A percentile compares a stretch with the other conserved stretches of the same genome.
Conservation (phyloP, 2,113 vertebrate genomes). For the Pseudorhombus dupliciocellatus region DNA sequence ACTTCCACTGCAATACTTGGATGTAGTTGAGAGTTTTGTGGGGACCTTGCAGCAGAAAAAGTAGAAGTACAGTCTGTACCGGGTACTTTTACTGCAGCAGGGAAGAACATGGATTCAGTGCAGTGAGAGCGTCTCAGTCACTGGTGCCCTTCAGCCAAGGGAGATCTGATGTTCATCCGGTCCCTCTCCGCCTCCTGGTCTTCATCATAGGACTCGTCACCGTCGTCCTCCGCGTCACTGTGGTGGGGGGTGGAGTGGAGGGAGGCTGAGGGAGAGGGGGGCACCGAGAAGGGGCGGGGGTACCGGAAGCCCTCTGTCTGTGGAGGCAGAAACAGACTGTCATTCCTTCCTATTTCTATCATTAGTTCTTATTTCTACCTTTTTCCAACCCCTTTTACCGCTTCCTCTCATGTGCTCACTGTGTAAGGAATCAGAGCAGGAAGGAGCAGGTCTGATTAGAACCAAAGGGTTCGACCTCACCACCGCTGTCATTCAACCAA, state of each 20-base stretch:
- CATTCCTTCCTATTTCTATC: too few species aligned
- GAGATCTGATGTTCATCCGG: slow-evolving; percentile 90
- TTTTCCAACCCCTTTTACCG: too few species aligned
- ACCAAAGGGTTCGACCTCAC: not conserved
- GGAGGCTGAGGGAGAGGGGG: slow-evolving; percentile 92
- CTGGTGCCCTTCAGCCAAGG: too few species aligned
- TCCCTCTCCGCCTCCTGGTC: slow-evolving; percentile 93
- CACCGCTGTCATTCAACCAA: slow-evolving; percentile 59
- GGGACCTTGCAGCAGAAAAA: not conserved
- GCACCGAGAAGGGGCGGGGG: slow-evolving; percentile 90
- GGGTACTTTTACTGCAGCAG: not conserved
- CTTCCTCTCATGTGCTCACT: too few species aligned
- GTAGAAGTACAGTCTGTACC: not conserved
- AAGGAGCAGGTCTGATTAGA: not conserved
- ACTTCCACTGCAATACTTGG: not conserved
- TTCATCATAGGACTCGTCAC: slow-evolving; percentile 89
- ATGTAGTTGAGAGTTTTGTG: not conserved
- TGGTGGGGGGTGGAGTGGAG: slow-evolving; percentile 90
- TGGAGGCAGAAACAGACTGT: slow-evolving; percentile 24
- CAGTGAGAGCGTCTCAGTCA: too few species aligned
- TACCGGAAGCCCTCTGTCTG: slow-evolving; percentile 92
- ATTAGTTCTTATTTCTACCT: too few species aligned
- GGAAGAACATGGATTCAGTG: not conserved
- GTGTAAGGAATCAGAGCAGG: not conserved
- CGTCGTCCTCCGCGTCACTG: slow-evolving; percentile 86